Conservation (phyloP, 2,113 vertebrate species). For the Centropristis striata region DNA sequence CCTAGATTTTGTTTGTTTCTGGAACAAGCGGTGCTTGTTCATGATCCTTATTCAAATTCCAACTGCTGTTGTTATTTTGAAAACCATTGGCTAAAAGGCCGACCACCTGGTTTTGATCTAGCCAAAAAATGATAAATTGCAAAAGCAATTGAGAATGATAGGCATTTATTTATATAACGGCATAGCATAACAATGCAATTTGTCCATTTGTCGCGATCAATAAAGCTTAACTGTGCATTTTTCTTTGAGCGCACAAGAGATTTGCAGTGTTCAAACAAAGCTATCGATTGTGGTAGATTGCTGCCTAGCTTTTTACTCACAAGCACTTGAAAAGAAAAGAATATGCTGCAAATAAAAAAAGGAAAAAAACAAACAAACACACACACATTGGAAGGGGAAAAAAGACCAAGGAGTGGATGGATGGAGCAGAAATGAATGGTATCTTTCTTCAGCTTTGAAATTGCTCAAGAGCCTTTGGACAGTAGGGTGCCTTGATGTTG, state of each 20-base stretch:
- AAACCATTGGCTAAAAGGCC: conserved; percentile 9
- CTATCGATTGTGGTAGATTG: conserved; percentile 50
- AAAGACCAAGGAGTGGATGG: conserved; percentile 6
- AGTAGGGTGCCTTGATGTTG: conserved; percentile 53
- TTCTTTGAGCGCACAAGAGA: conserved; percentile 29
- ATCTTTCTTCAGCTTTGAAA: conserved; percentile 52
- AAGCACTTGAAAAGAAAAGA: conserved; percentile 29
- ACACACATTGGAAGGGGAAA: conserved; percentile 9
- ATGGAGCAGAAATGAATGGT: conserved; percentile 39
- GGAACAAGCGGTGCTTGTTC: conserved; percentile 43
- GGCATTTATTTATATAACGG: conserved; percentile 14
- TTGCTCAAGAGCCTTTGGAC: conserved; percentile 63
- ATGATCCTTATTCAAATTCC: conserved; percentile 36
- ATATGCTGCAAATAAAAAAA: background rate
- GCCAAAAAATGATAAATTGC: conserved; percentile 5
- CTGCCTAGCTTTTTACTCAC: conserved; percentile 16
- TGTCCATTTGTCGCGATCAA: conserved; percentile 45
- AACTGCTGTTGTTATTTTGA: conserved; percentile 29
- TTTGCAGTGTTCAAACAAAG: conserved; percentile 57
- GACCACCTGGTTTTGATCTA: conserved; percentile 30
- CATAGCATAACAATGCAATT: conserved; percentile 15
- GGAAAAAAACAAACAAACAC: background rate
- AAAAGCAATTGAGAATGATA: background rate
- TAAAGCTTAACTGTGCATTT: conserved; percentile 50
- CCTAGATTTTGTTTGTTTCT: conserved; percentile 62